Conservation (phyloP, 2,797 vertebrate species). For the Argya squamiceps region DNA sequence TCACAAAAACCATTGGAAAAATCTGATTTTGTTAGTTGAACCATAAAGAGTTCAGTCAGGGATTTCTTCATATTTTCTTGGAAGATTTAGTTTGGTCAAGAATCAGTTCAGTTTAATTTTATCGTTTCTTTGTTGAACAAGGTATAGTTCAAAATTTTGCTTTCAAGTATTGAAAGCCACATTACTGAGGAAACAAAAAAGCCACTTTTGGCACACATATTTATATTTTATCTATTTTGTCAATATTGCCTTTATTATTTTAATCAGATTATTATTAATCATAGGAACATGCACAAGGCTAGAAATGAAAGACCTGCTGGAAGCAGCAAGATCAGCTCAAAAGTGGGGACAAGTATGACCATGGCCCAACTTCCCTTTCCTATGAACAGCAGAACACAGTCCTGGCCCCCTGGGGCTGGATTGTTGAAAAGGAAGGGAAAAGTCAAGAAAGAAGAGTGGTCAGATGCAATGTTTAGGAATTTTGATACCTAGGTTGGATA, state of each 20-base stretch:
- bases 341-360: neutral
- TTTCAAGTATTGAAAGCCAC: neutral
- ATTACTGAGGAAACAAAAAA: neutral
- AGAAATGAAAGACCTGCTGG: neutral
- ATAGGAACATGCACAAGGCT: neutral
- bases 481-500: neutral
- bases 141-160: neutral
- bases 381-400: neutral
- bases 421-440: neutral
- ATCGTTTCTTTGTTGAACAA: neutral
- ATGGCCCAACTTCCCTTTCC: neutral
- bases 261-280: neutral
- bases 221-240: neutral
- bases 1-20: neutral
- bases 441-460: neutral
- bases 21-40: neutral
- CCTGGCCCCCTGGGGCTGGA: rapidly evolving
- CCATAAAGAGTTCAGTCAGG: neutral
- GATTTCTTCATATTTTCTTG: neutral
- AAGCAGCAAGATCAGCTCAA: neutral
- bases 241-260: neutral
- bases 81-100: neutral
- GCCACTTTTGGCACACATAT: neutral
- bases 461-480: neutral
- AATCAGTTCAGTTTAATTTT: neutral